Percentiles rank a stretch among this genome's conserved stretches.
Conservation (phyloP, 2,888 invertebrate species). For the Conchocele bisecta region DNA sequence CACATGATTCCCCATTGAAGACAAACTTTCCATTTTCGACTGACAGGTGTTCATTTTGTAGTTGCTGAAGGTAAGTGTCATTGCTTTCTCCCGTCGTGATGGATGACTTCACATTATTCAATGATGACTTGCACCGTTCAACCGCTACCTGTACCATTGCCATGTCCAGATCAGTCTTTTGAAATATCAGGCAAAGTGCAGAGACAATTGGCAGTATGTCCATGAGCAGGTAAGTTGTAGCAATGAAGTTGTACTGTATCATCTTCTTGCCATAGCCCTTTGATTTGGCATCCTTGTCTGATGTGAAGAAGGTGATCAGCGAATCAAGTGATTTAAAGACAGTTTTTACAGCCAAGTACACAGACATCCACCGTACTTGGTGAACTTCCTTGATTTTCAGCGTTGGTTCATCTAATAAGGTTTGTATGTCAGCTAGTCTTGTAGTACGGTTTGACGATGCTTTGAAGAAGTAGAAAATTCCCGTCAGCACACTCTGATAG, state of each 20-base stretch:
- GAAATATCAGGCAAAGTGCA: slow-evolving; percentile 14
- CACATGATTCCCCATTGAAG: no score
- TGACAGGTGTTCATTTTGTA: no score
- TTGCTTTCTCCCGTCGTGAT: no score
- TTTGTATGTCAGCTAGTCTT: slow-evolving; percentile 8
- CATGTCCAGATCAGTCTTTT: slow-evolving; percentile 19
- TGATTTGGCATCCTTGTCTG: slow-evolving; percentile 26
- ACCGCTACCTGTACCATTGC: neutral
- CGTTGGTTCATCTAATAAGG: slow-evolving; percentile 18
- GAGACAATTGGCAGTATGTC: slow-evolving; percentile 10
- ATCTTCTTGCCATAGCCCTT: slow-evolving; percentile 33
- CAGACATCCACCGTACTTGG: slow-evolving; percentile 25
- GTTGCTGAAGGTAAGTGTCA: no score
- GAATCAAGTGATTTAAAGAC: slow-evolving; percentile 25
- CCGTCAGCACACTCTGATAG: neutral
- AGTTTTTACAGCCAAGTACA: slow-evolving; percentile 28
- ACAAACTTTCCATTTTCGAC: no score
- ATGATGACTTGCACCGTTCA: slow-evolving; percentile 11
- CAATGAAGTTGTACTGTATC: slow-evolving; percentile 7
- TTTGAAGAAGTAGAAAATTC: slow-evolving; percentile 17
- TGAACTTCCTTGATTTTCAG: slow-evolving; percentile 35
- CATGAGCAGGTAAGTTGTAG: slow-evolving; percentile 11
- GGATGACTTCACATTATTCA: no score
- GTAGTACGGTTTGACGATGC: neutral
- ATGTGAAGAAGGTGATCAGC: slow-evolving; percentile 6